Evolutionary conservation across 2,888 invertebrate genomes (phyloP).

Genomic region (Papilio protenor): DNA sequence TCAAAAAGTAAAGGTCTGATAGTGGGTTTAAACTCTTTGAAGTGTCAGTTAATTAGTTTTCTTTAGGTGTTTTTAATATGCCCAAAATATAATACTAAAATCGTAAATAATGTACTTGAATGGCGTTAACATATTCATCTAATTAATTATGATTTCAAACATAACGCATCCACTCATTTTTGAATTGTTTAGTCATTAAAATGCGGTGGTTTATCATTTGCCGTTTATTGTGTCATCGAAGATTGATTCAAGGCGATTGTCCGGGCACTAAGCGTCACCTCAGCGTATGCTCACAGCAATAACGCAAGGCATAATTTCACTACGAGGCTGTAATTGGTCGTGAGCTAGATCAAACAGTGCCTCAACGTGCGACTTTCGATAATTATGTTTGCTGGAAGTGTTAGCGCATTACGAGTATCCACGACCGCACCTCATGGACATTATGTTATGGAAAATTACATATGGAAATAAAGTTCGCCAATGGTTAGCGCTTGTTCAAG

Average conservation of each 20-base stretch:
- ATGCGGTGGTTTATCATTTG: not conserved
- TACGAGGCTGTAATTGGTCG: constrained; percentile 48
- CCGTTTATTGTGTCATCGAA: not conserved
- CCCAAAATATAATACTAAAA: too few relatives aligned
- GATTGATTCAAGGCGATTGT: not conserved
- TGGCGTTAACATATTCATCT: too few relatives aligned
- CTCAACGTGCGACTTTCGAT: constrained; percentile 79
- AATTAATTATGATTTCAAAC: too few relatives aligned
- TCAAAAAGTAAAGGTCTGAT: too few relatives aligned
- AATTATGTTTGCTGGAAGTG: constrained; percentile 80
- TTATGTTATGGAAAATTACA: constrained; percentile 59
- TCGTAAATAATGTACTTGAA: too few relatives aligned
- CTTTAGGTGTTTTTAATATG: too few relatives aligned
- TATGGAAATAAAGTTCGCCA: constrained; percentile 50
- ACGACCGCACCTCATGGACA: constrained; percentile 50
- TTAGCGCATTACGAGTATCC: constrained; percentile 66
- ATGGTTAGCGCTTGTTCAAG: constrained; percentile 41
- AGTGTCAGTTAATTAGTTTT: too few relatives aligned
- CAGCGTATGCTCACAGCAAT: constrained; percentile 40
- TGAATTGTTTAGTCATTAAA: too few relatives aligned
- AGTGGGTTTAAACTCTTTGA: too few relatives aligned
- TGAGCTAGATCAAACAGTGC: constrained; percentile 71
- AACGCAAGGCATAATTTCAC: constrained; percentile 45
- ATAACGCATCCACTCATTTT: too few relatives aligned
- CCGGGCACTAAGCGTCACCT: not conserved